Conservation (phyloP, 2,113 vertebrate species). For the Artemisiospiza belli region DNA sequence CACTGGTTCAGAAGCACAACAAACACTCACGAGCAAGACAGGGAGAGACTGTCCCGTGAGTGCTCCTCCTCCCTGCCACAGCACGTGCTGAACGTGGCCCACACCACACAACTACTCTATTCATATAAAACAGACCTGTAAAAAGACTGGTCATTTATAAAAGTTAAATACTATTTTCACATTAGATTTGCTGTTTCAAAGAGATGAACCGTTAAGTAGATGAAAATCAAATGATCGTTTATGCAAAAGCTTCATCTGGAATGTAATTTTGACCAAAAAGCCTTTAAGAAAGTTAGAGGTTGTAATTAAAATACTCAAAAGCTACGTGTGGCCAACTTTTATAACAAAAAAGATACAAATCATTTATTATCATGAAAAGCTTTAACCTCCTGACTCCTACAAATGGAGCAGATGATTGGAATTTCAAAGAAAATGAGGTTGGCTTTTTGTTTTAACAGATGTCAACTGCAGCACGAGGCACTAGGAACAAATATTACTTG, state of each 20-base stretch:
- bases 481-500: slow-evolving; percentile 57
- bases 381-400: slow-evolving; percentile 58
- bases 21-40: background rate
- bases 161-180: slow-evolving; percentile 65
- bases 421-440: slow-evolving; percentile 61
- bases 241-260: slow-evolving; percentile 41
- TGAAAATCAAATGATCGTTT: background rate
- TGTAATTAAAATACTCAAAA: slow-evolving; percentile 28
- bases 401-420: slow-evolving; percentile 61
- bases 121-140: slow-evolving; percentile 62
- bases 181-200: slow-evolving; percentile 55
- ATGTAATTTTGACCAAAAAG: slow-evolving; percentile 34
- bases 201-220: slow-evolving; percentile 39
- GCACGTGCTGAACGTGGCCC: background rate
- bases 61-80: slow-evolving; percentile 9
- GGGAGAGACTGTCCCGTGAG: background rate
- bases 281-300: slow-evolving; percentile 36
- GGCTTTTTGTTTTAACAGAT: slow-evolving; percentile 53
- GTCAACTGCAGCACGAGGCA: slow-evolving; percentile 54
- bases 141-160: slow-evolving; percentile 65
- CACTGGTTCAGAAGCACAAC: background rate
- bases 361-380: background rate
- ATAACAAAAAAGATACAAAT: slow-evolving; percentile 42
- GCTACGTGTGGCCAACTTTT: background rate
- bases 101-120: slow-evolving; percentile 8